These are phyloP conservation scores for Hycleus phaleratus DNA, from an alignment of 1,140 invertebrate species.

Conservation along the genomic window DNA sequence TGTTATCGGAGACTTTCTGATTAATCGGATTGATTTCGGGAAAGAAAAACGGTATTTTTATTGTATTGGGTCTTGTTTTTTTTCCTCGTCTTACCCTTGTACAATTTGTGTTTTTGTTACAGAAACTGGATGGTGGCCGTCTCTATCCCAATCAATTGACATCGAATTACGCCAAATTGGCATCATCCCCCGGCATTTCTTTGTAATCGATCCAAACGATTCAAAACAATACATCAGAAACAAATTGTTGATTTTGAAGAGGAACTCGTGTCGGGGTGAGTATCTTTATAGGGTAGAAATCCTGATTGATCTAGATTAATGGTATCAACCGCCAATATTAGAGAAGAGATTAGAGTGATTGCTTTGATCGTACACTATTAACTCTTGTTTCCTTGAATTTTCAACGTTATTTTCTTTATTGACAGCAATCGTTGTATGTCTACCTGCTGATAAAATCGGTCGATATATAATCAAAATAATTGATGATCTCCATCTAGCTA, in stretches of 20 bases:
- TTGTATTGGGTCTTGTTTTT: too few species aligned
- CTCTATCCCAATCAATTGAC: constrained; percentile 33
- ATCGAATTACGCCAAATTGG: constrained; percentile 33
- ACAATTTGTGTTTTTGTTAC: constrained; percentile 14
- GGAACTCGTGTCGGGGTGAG: constrained; percentile 31
- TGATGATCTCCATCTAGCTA: constrained; percentile 27
- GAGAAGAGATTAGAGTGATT: too few species aligned
- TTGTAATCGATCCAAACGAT: constrained; percentile 27
- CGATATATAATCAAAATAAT: constrained; percentile 24
- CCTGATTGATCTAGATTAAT: too few species aligned
- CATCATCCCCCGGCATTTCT: constrained; percentile 34
- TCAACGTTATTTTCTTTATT: constrained; percentile 14
- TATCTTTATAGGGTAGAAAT: background rate
- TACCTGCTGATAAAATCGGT: constrained; percentile 31
- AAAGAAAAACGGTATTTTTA: too few species aligned
- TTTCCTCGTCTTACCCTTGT: too few species aligned
- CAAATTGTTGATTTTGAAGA: constrained; percentile 29
- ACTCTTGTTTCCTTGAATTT: constrained; percentile 3
- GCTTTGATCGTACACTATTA: background rate
- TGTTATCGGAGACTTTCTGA: too few species aligned
- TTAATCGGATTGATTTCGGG: too few species aligned
- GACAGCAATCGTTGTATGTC: constrained; percentile 35
- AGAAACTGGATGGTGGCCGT: constrained; percentile 39
- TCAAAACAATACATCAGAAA: constrained; percentile 27
- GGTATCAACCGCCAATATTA: too few species aligned